A percentile compares a stretch with the other conserved stretches of the same genome.
These are phyloP conservation scores for Dynastes hyllus DNA, from an alignment of 2,888 invertebrate genomes.

Conservation along the genomic window DNA sequence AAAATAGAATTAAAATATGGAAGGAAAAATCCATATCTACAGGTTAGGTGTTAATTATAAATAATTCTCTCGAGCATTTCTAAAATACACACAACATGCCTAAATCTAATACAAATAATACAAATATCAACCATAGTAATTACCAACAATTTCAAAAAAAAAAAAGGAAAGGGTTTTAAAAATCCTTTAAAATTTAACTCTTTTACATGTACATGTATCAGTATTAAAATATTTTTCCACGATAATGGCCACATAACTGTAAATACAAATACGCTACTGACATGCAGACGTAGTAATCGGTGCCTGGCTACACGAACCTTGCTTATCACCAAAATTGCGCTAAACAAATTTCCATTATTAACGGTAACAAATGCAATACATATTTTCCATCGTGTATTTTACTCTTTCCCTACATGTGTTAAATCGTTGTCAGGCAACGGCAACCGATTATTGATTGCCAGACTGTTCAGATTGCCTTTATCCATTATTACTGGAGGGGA, in stretches of 20 bases:
- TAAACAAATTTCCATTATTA: conserved; percentile 46
- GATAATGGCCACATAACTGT: conserved; percentile 9
- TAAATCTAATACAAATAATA: no score
- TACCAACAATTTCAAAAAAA: background rate
- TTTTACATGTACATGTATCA: background rate
- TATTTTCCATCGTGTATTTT: conserved; percentile 20
- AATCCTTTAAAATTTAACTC: background rate
- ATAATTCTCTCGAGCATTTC: no score
- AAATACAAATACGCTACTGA: background rate
- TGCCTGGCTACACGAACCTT: background rate
- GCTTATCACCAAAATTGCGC: conserved; percentile 32
- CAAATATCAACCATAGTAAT: no score
- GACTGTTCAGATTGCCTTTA: conserved; percentile 34
- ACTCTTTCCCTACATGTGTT: conserved; percentile 42
- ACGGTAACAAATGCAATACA: conserved; percentile 31
- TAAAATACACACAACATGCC: no score
- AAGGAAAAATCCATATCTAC: no score
- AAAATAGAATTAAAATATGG: no score
- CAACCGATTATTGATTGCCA: conserved; percentile 41
- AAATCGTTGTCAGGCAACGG: conserved; percentile 45
- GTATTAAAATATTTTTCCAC: background rate
- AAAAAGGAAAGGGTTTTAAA: background rate
- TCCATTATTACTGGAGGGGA: conserved; percentile 48
- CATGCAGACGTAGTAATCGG: background rate
- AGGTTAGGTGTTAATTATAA: no score